These are phyloP conservation scores for Dendroctonus ponderosae DNA, from an alignment of 1,140 invertebrate species.

Conservation along the genomic window DNA sequence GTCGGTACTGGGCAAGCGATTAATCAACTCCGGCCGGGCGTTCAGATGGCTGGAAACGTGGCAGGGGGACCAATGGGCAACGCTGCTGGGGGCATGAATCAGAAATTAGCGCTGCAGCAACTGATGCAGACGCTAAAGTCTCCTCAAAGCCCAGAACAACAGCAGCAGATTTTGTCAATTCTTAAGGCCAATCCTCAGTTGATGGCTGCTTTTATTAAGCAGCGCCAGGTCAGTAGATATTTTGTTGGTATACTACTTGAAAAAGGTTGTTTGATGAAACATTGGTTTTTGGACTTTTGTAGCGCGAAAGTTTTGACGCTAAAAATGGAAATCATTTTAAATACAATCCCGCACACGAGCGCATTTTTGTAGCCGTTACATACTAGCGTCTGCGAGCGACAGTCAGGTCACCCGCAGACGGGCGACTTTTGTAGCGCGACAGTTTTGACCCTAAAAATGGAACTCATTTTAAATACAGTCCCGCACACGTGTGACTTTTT, in stretches of 20 bases:
- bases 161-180: conserved; percentile 88
- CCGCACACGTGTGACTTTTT: too few relatives aligned
- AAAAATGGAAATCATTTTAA: too few relatives aligned
- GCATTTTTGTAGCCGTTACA: too few relatives aligned
- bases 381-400: too few relatives aligned
- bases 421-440: too few relatives aligned
- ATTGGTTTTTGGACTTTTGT: too few relatives aligned
- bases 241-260: neutral
- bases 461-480: too few relatives aligned
- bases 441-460: too few relatives aligned
- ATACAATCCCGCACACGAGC: too few relatives aligned
- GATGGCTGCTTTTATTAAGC: conserved; percentile 96
- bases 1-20: conserved; percentile 6
- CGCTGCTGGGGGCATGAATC: conserved; percentile 50
- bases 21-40: conserved; percentile 39
- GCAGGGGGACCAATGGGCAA: conserved; percentile 37
- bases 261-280: neutral
- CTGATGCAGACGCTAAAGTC: conserved; percentile 86
- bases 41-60: conserved; percentile 43
- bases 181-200: conserved; percentile 92
- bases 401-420: too few relatives aligned
- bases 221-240: conserved; percentile 64
- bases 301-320: too few relatives aligned
- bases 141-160: conserved; percentile 87
- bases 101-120: conserved; percentile 83